phyloP scores from a whole-genome alignment of 2,113 vertebrate species.

The Mungos mungo region DNA sequence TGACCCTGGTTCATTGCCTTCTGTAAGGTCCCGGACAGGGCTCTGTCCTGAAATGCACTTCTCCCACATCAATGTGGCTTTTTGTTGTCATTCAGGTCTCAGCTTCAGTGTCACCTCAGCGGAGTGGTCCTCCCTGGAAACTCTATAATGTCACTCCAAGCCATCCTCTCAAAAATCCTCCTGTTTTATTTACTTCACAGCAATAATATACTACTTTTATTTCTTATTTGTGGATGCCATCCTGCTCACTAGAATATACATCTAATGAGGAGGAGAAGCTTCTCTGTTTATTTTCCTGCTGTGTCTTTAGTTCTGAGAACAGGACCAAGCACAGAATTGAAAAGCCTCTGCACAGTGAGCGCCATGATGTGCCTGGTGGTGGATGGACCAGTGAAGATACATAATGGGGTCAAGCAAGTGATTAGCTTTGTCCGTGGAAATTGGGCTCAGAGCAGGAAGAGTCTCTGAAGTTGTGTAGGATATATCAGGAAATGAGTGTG shows the following conservation, averaged over 20 bases:
- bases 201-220: not conserved
- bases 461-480: not conserved
- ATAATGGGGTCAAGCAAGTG: not conserved
- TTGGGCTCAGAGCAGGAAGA: fast-evolving
- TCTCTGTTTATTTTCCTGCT: not conserved
- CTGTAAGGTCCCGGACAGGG: too few relatives aligned
- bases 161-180: fast-evolving
- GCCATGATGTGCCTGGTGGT: fast-evolving
- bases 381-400: fast-evolving
- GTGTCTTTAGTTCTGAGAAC: not conserved
- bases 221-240: not conserved
- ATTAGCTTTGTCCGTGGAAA: fast-evolving
- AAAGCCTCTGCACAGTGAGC: fast-evolving
- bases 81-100: not conserved
- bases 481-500: not conserved
- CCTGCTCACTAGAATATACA: fast-evolving
- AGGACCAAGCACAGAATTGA: not conserved
- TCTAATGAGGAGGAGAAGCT: fast-evolving
- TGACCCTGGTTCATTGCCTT: not conserved
- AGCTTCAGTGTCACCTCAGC: not conserved
- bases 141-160: fast-evolving
- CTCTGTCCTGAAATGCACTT: not conserved
- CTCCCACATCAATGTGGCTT: not conserved
- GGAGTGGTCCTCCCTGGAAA: not conserved
- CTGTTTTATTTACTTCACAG: not conserved